Percentiles rank a stretch among this genome's conserved stretches.
These are phyloP conservation scores for Seriola quinqueradiata DNA, from an alignment of 2,113 vertebrate species.

Conservation along the genomic window DNA sequence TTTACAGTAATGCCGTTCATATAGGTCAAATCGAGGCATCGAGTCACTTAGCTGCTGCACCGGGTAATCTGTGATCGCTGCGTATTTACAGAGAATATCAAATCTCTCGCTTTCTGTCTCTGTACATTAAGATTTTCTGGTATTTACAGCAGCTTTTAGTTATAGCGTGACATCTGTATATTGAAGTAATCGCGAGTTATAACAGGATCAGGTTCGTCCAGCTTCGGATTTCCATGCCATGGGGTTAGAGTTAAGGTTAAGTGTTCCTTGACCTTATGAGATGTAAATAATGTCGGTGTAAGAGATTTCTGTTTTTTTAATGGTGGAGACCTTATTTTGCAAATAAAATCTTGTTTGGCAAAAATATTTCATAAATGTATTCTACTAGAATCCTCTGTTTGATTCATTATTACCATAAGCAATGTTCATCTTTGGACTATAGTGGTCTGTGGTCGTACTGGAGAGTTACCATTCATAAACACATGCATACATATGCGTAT, in stretches of 20 bases:
- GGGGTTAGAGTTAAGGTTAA: slow-evolving; percentile 17
- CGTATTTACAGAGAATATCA: slow-evolving; percentile 38
- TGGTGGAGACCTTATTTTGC: neutral
- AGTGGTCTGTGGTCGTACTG: neutral
- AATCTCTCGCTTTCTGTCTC: slow-evolving; percentile 40
- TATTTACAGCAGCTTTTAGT: slow-evolving; percentile 66
- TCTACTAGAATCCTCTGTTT: neutral
- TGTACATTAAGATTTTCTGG: slow-evolving; percentile 54
- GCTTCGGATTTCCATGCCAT: neutral
- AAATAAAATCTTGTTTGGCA: neutral
- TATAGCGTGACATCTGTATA: slow-evolving; percentile 51
- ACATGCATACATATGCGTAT: neutral
- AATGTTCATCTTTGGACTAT: neutral
- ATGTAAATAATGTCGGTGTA: slow-evolving; percentile 37
- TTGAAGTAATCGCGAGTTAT: slow-evolving; percentile 44
- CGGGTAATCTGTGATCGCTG: slow-evolving; percentile 14
- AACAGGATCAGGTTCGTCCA: slow-evolving; percentile 51
- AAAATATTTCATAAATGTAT: neutral
- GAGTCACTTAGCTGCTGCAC: slow-evolving; percentile 36
- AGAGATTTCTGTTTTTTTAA: neutral
- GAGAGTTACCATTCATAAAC: neutral
- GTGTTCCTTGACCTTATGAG: slow-evolving; percentile 20
- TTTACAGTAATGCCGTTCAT: slow-evolving; percentile 37
- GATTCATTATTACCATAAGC: neutral
- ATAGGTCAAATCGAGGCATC: slow-evolving; percentile 60